phyloP scores from a whole-genome alignment of 2,888 invertebrate genomes.

The Megalurothrips usitatus region DNA sequence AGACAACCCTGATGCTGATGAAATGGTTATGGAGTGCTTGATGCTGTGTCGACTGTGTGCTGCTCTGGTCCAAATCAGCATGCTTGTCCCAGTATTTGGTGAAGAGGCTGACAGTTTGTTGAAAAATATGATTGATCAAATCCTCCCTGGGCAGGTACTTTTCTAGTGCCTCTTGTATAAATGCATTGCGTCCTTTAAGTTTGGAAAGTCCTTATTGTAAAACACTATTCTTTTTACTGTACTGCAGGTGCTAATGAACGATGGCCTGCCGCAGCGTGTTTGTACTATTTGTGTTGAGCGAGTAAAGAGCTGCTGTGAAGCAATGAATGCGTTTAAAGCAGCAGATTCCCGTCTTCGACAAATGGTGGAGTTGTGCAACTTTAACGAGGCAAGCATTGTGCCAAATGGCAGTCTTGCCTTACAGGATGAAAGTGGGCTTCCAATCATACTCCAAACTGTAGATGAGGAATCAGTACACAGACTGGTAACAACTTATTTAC shows the following conservation, averaged over 20 bases:
- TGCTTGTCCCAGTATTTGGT: neutral
- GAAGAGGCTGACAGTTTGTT: neutral
- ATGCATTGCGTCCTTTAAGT: too few species aligned
- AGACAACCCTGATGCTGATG: neutral
- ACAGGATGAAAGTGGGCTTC: neutral
- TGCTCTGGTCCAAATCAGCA: neutral
- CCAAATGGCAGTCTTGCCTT: neutral
- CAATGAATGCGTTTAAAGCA: neutral
- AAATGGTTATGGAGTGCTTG: conserved; percentile 1
- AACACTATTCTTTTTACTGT: neutral
- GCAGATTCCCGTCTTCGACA: neutral
- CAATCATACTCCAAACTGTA: neutral
- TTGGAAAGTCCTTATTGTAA: too few species aligned
- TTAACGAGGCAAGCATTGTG: neutral
- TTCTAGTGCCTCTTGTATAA: too few species aligned
- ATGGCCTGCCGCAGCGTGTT: neutral
- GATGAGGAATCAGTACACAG: neutral
- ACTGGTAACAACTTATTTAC: too few species aligned
- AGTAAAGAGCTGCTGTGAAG: neutral
- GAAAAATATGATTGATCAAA: neutral
- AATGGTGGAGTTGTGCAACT: conserved; percentile 2
- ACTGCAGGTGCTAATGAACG: neutral
- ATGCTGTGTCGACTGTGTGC: conserved; percentile 14
- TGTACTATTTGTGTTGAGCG: neutral
- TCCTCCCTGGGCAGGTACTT: neutral